Conservation (phyloP, 2,888 invertebrate species). For the Drosophila picticornis region DNA sequence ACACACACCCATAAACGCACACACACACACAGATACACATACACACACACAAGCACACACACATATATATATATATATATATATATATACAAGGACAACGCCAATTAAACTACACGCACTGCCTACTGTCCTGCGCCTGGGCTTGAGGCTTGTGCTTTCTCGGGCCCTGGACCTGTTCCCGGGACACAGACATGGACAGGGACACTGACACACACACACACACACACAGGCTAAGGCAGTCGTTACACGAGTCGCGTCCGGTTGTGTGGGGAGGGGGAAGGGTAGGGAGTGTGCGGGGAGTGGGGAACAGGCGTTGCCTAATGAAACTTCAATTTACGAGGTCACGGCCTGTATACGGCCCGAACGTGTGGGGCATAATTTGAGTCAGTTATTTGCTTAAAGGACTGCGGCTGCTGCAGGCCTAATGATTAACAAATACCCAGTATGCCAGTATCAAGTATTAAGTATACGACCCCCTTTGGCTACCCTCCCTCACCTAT, state of each 20-base stretch:
- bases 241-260: slow-evolving; percentile 47
- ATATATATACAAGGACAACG: slow-evolving; percentile 47
- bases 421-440: slow-evolving; percentile 77
- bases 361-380: slow-evolving; percentile 79
- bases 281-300: not conserved
- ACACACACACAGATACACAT: slow-evolving; percentile 58
- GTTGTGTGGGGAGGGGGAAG: slow-evolving; percentile 6
- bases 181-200: slow-evolving; percentile 42
- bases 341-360: slow-evolving; percentile 75
- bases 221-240: slow-evolving; percentile 22
- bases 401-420: slow-evolving; percentile 64
- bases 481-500: not conserved
- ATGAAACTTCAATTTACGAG: slow-evolving; percentile 80
- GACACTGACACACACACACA: slow-evolving; percentile 12
- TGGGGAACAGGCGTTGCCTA: slow-evolving; percentile 43
- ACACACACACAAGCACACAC: slow-evolving; percentile 28
- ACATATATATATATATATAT: slow-evolving; percentile 2
- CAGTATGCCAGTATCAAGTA: slow-evolving; percentile 39
- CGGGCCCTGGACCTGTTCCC: slow-evolving; percentile 38
- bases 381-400: slow-evolving; percentile 77
- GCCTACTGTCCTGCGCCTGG: slow-evolving; percentile 40
- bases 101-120: slow-evolving; percentile 79
- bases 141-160: slow-evolving; percentile 15
- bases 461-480: slow-evolving; percentile 47
- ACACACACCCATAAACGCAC: slow-evolving; percentile 59